Conservation (phyloP, 2,113 vertebrate species). For the Callionymus lyra region DNA sequence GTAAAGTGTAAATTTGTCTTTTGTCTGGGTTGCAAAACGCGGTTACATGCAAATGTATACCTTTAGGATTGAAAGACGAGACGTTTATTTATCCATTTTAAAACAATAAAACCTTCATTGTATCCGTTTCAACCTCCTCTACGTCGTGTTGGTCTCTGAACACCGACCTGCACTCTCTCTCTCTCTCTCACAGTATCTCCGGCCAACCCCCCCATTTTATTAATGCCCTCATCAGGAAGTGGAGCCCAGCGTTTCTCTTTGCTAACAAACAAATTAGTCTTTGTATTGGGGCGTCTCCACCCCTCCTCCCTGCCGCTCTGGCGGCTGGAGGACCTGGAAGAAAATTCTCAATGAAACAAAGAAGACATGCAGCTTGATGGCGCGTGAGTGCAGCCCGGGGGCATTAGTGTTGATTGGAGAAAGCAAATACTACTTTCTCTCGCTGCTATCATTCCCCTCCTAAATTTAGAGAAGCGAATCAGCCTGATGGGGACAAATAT, state of each 20-base stretch:
- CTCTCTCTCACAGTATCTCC: slow-evolving; percentile 1
- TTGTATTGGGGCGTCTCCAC: slow-evolving; percentile 63
- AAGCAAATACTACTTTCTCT: slow-evolving; percentile 63
- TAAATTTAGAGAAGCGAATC: slow-evolving; percentile 56
- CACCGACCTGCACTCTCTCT: not conserved
- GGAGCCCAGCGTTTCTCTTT: slow-evolving; percentile 66
- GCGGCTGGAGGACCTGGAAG: slow-evolving; percentile 49
- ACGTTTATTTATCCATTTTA: too few relatives aligned
- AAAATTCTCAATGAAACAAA: slow-evolving; percentile 71
- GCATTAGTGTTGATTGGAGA: slow-evolving; percentile 60
- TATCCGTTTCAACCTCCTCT: too few relatives aligned
- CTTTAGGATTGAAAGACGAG: too few relatives aligned
- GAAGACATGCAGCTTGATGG: slow-evolving; percentile 63
- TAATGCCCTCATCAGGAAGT: slow-evolving; percentile 68
- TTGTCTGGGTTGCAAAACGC: too few relatives aligned
- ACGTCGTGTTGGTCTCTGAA: too few relatives aligned
- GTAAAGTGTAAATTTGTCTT: too few relatives aligned
- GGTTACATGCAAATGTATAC: too few relatives aligned
- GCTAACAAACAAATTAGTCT: slow-evolving; percentile 74
- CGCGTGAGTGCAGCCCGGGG: slow-evolving; percentile 54
- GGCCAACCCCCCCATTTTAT: slow-evolving; percentile 39
- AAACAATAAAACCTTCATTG: too few relatives aligned
- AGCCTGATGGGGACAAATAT: slow-evolving; percentile 47
- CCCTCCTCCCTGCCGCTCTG: slow-evolving; percentile 46
- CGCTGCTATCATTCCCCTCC: slow-evolving; percentile 62